These are phyloP conservation scores for Ditula angustiorana DNA, from an alignment of 2,888 invertebrate species.

Conservation along the genomic window DNA sequence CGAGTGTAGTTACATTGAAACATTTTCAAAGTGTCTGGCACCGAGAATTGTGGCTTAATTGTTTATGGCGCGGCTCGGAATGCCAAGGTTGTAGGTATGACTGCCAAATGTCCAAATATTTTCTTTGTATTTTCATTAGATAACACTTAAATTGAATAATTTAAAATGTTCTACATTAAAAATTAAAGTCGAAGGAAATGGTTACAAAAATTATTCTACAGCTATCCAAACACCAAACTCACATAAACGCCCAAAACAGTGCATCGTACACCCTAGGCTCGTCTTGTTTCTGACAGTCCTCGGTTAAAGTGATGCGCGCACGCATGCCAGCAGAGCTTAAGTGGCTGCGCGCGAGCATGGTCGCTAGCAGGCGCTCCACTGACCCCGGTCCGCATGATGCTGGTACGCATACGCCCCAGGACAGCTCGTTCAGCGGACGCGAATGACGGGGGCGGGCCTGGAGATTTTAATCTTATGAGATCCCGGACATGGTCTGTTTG, in stretches of 20 bases:
- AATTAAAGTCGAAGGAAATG: no score
- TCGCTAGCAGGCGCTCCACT: conserved; percentile 61
- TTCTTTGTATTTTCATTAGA: no score
- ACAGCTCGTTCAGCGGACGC: conserved; percentile 70
- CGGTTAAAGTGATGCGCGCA: conserved; percentile 60
- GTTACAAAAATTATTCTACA: background rate
- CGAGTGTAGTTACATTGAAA: no score
- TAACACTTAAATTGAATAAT: no score
- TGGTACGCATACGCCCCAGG: conserved; percentile 86
- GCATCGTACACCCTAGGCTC: conserved; percentile 57
- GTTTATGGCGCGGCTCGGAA: no score
- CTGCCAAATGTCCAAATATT: no score
- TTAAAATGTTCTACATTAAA: no score
- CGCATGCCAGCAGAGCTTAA: conserved; percentile 69
- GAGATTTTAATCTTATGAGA: no score
- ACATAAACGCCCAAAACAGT: conserved; percentile 69
- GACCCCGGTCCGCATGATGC: conserved; percentile 69
- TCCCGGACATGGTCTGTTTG: no score
- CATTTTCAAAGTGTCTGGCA: no score
- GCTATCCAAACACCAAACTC: conserved; percentile 47
- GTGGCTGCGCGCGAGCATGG: conserved; percentile 71
- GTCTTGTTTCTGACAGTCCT: conserved; percentile 63
- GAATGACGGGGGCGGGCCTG: conserved; percentile 64
- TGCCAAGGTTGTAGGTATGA: no score
- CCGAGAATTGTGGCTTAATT: no score